These are phyloP conservation scores for Mactra quadrangularis DNA, from an alignment of 1,140 invertebrate species.

Conservation along the genomic window DNA sequence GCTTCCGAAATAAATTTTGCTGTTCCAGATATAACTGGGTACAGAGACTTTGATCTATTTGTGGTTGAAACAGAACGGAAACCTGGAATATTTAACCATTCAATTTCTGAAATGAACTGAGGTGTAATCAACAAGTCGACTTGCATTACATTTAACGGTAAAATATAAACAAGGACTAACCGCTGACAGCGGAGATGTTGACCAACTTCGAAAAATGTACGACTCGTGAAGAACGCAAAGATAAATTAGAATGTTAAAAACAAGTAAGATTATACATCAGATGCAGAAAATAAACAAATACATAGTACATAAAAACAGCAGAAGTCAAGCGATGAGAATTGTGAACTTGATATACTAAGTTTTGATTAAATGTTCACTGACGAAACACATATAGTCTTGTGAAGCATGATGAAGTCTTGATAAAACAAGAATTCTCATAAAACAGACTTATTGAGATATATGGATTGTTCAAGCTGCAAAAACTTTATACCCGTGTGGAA, in stretches of 20 bases:
- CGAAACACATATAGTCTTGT: no score
- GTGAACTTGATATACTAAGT: background rate
- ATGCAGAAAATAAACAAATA: background rate
- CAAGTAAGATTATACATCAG: no score
- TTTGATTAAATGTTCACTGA: no score
- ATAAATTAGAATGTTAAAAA: no score
- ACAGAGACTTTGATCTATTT: constrained; percentile 31
- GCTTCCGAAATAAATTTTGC: constrained; percentile 53
- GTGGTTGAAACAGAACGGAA: background rate
- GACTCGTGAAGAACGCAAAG: background rate
- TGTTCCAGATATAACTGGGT: constrained; percentile 48
- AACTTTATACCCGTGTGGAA: background rate
- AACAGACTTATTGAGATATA: no score
- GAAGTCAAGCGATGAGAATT: background rate
- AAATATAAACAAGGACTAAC: constrained; percentile 32
- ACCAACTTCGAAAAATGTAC: constrained; percentile 2
- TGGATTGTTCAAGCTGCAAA: no score
- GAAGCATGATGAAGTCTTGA: no score
- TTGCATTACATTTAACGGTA: constrained; percentile 26
- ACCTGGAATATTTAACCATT: constrained; percentile 7
- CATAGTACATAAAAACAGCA: background rate
- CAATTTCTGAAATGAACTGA: background rate
- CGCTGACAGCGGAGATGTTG: background rate
- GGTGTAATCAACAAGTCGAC: background rate
- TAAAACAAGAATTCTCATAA: no score